Conservation (phyloP, 2,888 invertebrate species). For the Yponomeuta evonymella region DNA sequence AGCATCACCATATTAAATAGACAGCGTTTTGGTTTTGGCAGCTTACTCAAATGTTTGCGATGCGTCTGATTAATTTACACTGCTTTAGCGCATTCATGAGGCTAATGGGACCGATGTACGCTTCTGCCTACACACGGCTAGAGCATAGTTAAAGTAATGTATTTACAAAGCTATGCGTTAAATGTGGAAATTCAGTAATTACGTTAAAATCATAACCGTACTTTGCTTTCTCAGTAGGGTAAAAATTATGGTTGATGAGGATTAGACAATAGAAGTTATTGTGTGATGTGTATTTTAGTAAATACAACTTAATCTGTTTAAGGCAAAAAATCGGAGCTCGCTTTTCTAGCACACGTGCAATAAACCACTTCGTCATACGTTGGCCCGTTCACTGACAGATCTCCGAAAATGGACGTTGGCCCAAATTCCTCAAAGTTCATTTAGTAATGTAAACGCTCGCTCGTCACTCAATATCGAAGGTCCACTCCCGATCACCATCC, state of each 20-base stretch:
- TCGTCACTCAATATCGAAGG: slow-evolving; percentile 28
- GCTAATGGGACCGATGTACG: not conserved
- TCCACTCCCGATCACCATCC: slow-evolving; percentile 31
- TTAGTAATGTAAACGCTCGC: slow-evolving; percentile 48
- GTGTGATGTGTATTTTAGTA: no score
- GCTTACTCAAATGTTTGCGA: slow-evolving; percentile 18
- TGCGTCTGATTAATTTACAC: slow-evolving; percentile 18
- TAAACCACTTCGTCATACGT: not conserved
- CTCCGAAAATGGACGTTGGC: not conserved
- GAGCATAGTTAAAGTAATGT: not conserved
- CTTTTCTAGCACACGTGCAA: not conserved
- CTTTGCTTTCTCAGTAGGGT: no score
- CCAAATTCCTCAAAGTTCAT: slow-evolving; percentile 41
- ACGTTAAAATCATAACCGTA: no score
- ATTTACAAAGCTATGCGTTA: not conserved
- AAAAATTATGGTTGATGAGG: no score
- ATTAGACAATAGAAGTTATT: no score
- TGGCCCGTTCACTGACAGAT: not conserved
- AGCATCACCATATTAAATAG: slow-evolving; percentile 19
- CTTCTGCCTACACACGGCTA: not conserved
- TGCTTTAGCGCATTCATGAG: slow-evolving; percentile 11
- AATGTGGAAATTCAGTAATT: not conserved
- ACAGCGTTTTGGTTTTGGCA: slow-evolving; percentile 15
- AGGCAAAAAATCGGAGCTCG: not conserved
- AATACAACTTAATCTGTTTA: no score